Evolutionary conservation across 2,797 vertebrate species (phyloP).

Genomic region (Tadarida brasiliensis): DNA sequence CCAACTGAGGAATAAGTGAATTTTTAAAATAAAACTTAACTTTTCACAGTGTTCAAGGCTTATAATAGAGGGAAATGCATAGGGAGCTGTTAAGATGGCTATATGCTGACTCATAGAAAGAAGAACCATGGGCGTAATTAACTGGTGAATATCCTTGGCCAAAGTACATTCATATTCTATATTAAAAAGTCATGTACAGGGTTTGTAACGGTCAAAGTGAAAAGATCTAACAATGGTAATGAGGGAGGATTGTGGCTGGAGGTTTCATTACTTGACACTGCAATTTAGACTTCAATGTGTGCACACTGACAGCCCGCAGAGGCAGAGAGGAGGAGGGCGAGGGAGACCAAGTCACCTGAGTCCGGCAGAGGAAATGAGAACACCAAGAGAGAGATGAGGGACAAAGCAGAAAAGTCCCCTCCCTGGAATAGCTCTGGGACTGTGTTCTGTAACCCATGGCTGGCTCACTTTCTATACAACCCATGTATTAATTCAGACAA

Average conservation of each 20-base stretch:
- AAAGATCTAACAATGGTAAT: not conserved
- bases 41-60: conserved; percentile 25
- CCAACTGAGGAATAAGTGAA: not conserved
- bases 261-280: not conserved
- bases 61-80: not conserved
- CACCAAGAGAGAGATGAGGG: not conserved
- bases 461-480: not conserved
- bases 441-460: not conserved
- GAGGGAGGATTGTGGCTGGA: not conserved
- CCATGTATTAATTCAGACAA: not conserved
- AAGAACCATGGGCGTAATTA: not conserved
- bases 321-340: not conserved
- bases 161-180: not conserved
- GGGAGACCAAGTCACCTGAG: not conserved
- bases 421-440: not conserved
- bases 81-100: not conserved
- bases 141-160: not conserved
- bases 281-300: not conserved
- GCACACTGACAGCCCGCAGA: not conserved
- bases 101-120: not conserved
- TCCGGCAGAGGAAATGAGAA: conserved; percentile 14
- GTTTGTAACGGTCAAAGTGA: not conserved
- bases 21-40: not conserved
- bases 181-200: not conserved
- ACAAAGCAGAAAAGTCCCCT: not conserved